Evolutionary conservation across 2,888 invertebrate genomes (phyloP), one percentile per base, ranked within the genome.

Genomic region (Drosophila antonietae): DNA sequence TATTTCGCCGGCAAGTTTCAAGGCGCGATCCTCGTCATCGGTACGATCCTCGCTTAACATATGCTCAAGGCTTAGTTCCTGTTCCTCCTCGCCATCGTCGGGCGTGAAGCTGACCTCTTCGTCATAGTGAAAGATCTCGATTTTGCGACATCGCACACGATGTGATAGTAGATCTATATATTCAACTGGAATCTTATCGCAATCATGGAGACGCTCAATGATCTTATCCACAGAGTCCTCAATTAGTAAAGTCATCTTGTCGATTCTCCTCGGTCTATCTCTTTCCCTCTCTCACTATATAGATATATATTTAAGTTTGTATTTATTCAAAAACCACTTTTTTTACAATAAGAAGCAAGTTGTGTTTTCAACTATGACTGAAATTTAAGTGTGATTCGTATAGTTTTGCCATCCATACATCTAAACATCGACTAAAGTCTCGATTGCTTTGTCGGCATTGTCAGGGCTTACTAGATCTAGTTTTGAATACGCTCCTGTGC

Each of bases 61-160:
- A 0, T 52, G 41, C 3, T 20, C 58, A 3, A 9, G 9, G 46
- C 66, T 52, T 23, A 65, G 7, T 7, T 49, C 69, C 31, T 57
- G 62, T 15, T 51, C 70, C 46, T 77, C 75, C 33, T 75, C 77
- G 47, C 69, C 72, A 8, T 67, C 72, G 39, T 63, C 66, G 39
- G 53, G 8, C 10, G 77, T 71, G 7, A 81, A 83, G 51, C 69
- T 81, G 9, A 84, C 70, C 46, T 73, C 51, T 14, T 80, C 78
- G 5, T 84, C 82, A 33, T 52, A 80, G 14, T 84, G n/a, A n/a
- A 87, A 81, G 20, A 83, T 83, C 55, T 85, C 86, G 12, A 83
- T 62, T 7, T 65, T 63, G 2, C 18, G 53, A 23, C 86, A 86
- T 2, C 69, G 68, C 7, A 69, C 7, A 0, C 63, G 37, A 6